A percentile compares a stretch with the other conserved stretches of the same genome.
Conservation (phyloP, 2,888 invertebrate species). For the Rhagophthalmus giganteus region DNA sequence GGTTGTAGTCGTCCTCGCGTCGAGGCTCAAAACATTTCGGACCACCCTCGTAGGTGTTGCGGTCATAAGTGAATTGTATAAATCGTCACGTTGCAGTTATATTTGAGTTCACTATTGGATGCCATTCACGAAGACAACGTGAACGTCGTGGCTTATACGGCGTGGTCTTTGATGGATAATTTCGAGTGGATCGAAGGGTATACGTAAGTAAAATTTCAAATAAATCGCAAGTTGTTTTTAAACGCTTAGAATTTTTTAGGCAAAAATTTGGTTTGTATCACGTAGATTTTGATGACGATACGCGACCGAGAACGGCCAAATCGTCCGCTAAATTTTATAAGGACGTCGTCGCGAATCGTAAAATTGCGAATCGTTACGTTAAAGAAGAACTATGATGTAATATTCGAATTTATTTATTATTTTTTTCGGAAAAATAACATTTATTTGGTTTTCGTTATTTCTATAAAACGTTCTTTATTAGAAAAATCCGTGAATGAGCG, state of each 20-base stretch:
- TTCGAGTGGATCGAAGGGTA: constrained; percentile 8
- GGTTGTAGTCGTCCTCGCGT: too few species aligned
- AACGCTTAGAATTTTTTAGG: too few species aligned
- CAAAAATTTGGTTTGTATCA: constrained; percentile 59
- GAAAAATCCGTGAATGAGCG: constrained; percentile 57
- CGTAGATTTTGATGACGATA: not conserved
- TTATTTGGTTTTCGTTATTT: constrained; percentile 47
- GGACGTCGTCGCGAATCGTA: not conserved
- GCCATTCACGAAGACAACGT: constrained; percentile 41
- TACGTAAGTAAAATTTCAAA: constrained; percentile 11
- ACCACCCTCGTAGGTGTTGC: too few species aligned
- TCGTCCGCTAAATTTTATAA: not conserved
- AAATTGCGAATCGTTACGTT: not conserved
- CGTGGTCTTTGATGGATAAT: constrained; percentile 44
- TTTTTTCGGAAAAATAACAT: too few species aligned
- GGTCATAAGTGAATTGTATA: too few species aligned
- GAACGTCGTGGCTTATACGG: constrained; percentile 40
- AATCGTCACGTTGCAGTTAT: constrained; percentile 38
- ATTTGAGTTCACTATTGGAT: constrained; percentile 37
- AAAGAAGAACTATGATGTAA: too few species aligned
- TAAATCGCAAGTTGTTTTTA: too few species aligned
- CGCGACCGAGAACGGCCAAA: not conserved
- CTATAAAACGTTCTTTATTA: constrained; percentile 62
- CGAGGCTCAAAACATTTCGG: too few species aligned
- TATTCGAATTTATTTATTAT: too few species aligned